These are phyloP conservation scores for Amiota communis DNA, from an alignment of 2,888 invertebrate species.

Conservation along the genomic window DNA sequence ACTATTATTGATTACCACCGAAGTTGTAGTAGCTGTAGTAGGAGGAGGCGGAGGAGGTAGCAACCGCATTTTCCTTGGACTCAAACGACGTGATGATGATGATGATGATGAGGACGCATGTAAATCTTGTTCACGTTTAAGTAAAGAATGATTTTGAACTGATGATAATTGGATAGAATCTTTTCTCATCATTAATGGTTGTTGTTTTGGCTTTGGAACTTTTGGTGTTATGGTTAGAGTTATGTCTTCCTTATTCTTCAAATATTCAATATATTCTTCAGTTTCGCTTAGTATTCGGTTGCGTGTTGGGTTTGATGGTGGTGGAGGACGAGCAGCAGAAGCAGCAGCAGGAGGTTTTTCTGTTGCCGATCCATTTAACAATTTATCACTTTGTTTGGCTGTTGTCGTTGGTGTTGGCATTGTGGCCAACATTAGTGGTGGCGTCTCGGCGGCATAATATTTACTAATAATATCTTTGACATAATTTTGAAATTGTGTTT, in stretches of 20 bases:
- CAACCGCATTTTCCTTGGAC: conserved; percentile 54
- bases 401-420: conserved; percentile 59
- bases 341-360: too few species aligned
- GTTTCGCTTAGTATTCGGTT: conserved; percentile 69
- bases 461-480: conserved; percentile 72
- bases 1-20: conserved; percentile 24
- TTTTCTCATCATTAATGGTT: not conserved
- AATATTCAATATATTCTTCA: conserved; percentile 72
- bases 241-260: conserved; percentile 72
- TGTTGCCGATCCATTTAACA: conserved; percentile 30
- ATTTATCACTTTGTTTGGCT: conserved; percentile 46
- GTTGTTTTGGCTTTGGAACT: conserved; percentile 21
- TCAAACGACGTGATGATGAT: conserved; percentile 50
- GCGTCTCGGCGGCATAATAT: conserved; percentile 72
- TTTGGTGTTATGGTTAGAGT: conserved; percentile 72
- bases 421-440: conserved; percentile 65
- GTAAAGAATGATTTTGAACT: conserved; percentile 42
- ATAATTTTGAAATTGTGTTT: conserved; percentile 72
- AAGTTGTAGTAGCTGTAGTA: too few species aligned
- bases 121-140: conserved; percentile 63
- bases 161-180: not conserved
- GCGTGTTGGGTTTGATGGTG: conserved; percentile 48
- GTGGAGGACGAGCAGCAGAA: too few species aligned
- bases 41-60: not conserved
- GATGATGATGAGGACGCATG: conserved; percentile 44